These are phyloP conservation scores for Scaptomyza flava DNA, from an alignment of 2,888 invertebrate genomes.

Conservation along the genomic window DNA sequence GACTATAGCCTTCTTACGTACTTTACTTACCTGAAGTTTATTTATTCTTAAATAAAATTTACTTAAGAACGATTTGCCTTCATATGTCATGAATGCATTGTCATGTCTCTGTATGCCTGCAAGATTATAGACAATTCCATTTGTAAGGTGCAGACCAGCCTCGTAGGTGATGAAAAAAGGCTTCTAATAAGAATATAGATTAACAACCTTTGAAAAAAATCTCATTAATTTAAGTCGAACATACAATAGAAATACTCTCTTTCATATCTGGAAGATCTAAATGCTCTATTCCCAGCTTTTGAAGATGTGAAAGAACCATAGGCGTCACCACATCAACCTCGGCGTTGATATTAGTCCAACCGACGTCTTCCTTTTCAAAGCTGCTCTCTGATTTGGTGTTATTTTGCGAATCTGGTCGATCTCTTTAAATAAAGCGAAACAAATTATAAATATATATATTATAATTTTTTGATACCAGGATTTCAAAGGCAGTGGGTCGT, in stretches of 20 bases:
- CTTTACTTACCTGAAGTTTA: conserved; percentile 77
- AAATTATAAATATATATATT: background rate
- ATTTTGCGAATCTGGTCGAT: conserved; percentile 13
- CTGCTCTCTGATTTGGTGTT: conserved; percentile 25
- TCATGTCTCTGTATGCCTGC: conserved; percentile 79
- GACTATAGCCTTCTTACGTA: too few species aligned
- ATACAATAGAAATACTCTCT: conserved; percentile 82
- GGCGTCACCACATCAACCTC: conserved; percentile 84
- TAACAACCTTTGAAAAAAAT: background rate
- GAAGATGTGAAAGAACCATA: conserved; percentile 78
- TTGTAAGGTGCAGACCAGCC: conserved; percentile 78
- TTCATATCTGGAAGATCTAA: conserved; percentile 81
- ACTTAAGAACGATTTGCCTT: conserved; percentile 81
- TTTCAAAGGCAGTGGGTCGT: too few species aligned
- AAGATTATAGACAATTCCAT: conserved; percentile 83
- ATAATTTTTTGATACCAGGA: too few species aligned
- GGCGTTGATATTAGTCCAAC: conserved; percentile 83
- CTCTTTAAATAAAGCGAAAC: conserved; percentile 22
- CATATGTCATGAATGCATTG: conserved; percentile 83
- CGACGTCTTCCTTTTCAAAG: conserved; percentile 65
- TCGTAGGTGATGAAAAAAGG: conserved; percentile 82
- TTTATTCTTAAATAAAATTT: conserved; percentile 80
- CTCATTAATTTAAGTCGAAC: conserved; percentile 8
- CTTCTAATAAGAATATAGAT: conserved; percentile 60
- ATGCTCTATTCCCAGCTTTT: conserved; percentile 78